These are phyloP conservation scores for Myotis davidii DNA, from an alignment of 2,113 vertebrate species.

Conservation along the genomic window DNA sequence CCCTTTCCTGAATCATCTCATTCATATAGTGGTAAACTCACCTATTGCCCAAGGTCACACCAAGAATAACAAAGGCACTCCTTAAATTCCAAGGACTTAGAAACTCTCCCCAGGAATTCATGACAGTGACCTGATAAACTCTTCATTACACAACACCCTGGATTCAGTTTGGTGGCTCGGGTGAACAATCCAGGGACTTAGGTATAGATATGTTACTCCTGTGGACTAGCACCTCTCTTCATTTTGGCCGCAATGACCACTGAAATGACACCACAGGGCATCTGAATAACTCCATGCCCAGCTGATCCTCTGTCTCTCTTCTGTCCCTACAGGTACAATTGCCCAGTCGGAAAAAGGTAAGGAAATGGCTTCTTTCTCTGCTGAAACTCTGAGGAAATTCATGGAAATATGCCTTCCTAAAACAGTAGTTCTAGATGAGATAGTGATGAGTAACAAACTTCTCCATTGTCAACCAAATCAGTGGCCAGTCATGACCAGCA, in stretches of 20 bases:
- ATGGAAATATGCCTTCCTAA: conserved; percentile 12
- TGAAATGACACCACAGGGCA: neutral
- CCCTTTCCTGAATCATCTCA: neutral
- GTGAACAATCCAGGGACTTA: neutral
- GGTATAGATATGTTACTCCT: neutral
- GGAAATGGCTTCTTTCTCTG: conserved; percentile 39
- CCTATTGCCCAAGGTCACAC: neutral
- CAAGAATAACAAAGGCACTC: neutral
- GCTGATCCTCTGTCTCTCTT: conserved; percentile 43
- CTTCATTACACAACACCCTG: neutral
- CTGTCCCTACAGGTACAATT: conserved; percentile 52
- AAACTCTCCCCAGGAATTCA: neutral
- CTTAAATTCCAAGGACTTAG: conserved; percentile 1
- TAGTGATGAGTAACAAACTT: neutral
- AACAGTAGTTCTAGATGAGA: neutral
- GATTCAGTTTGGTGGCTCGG: conserved; percentile 13
- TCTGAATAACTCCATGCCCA: neutral
- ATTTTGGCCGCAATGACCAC: neutral
- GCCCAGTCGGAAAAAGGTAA: conserved; percentile 51
- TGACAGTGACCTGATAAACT: neutral
- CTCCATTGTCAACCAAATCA: conserved; percentile 14
- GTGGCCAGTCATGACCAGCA: neutral
- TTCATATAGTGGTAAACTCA: neutral
- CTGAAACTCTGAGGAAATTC: conserved; percentile 5
- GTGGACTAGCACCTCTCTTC: neutral